Evolutionary conservation across 2,797 vertebrate genomes (phyloP).

Genomic region (Sardinella longiceps): DNA sequence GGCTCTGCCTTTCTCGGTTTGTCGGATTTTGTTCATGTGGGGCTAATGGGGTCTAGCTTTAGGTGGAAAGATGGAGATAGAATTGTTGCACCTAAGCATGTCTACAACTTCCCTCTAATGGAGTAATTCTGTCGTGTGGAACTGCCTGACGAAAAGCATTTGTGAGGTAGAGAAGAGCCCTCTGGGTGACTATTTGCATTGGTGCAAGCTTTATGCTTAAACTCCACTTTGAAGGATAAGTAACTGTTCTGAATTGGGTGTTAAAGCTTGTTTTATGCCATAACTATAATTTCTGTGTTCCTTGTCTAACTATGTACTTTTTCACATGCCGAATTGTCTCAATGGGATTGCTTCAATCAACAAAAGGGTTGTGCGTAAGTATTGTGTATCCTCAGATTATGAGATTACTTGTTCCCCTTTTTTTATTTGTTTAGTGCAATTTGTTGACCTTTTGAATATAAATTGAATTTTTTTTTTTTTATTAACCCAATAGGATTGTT

Average conservation of each 20-base stretch:
- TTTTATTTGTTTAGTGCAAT: not conserved
- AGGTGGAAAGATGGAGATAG: conserved; percentile 67
- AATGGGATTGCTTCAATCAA: conserved; percentile 64
- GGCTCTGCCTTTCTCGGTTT: conserved; percentile 58
- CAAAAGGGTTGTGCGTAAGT: conserved; percentile 98
- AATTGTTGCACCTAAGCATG: conserved; percentile 64
- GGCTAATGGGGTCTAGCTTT: conserved; percentile 63
- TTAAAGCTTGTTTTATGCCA: conserved; percentile 41
- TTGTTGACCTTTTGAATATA: no score
- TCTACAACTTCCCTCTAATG: conserved; percentile 40
- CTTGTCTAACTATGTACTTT: conserved; percentile 47
- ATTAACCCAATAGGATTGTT: conserved; percentile 82
- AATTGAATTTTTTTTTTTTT: not conserved
- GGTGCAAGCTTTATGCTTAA: conserved; percentile 42
- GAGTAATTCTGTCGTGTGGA: conserved; percentile 57
- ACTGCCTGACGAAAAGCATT: not conserved
- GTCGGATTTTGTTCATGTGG: conserved; percentile 64
- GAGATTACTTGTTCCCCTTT: no score
- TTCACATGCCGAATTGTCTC: conserved; percentile 45
- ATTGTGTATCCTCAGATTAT: conserved; percentile 20
- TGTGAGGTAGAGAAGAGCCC: conserved; percentile 3
- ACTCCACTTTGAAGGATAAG: conserved; percentile 13
- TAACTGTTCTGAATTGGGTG: conserved; percentile 31
- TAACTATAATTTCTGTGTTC: conserved; percentile 36
- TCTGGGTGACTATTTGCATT: conserved; percentile 14